Evolutionary conservation across 2,113 vertebrate genomes (phyloP).

Genomic region (Amphiprion percula): DNA sequence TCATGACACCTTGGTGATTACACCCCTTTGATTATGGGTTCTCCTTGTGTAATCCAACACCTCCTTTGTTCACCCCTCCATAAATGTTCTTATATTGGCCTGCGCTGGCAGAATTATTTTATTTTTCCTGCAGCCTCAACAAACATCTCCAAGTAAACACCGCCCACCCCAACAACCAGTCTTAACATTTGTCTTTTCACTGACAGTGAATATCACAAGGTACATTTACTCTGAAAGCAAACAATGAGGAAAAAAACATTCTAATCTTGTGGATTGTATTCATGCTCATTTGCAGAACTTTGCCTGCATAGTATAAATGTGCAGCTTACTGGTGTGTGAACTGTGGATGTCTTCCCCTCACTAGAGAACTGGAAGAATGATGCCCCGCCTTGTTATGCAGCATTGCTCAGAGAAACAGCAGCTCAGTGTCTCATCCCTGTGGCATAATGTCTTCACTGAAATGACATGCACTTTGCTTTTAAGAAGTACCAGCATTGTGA

Average conservation of each 20-base stretch:
- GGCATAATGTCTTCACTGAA: constrained; percentile 40
- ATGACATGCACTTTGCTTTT: constrained; percentile 46
- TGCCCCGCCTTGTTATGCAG: background rate
- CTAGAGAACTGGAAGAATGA: constrained; percentile 20
- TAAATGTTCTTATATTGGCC: background rate
- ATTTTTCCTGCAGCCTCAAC: background rate
- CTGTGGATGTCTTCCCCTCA: background rate
- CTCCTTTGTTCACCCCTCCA: background rate
- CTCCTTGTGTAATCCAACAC: background rate
- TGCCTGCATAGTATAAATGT: background rate
- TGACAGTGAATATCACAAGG: background rate
- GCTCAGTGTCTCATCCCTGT: constrained; percentile 29
- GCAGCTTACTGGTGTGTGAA: no score
- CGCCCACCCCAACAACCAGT: no score
- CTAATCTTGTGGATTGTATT: background rate
- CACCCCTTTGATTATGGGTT: background rate
- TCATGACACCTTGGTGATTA: background rate
- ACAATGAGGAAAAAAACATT: background rate
- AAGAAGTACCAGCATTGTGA: constrained; percentile 46
- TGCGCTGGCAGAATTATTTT: background rate
- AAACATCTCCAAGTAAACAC: no score
- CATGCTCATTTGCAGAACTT: background rate
- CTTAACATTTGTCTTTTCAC: background rate
- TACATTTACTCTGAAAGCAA: background rate
- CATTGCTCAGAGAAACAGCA: constrained; percentile 23